A percentile compares a stretch with the other conserved stretches of the same genome.
Evolutionary conservation across 2,888 invertebrate species (phyloP).

Genomic region (Philereme vetulata): DNA sequence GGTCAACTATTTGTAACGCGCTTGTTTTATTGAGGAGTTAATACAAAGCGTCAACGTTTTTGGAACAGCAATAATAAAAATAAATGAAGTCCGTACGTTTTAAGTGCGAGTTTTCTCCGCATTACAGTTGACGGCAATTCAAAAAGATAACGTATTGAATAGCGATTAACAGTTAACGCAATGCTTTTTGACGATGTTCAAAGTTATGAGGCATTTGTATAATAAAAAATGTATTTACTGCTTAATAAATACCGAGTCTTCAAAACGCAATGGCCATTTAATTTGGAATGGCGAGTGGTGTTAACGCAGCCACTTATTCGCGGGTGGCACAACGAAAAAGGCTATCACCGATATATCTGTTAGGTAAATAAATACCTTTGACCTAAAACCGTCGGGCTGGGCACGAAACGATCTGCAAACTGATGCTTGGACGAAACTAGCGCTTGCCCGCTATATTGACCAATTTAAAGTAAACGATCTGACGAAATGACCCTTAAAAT

Average conservation of each 20-base stretch:
- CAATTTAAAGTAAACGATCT: conserved; percentile 44
- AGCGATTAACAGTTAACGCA: conserved; percentile 66
- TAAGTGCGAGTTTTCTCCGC: conserved; percentile 59
- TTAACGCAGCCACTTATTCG: conserved; percentile 53
- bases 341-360: conserved; percentile 58
- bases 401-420: conserved; percentile 57
- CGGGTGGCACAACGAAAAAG: conserved; percentile 57
- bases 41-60: conserved; percentile 48
- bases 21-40: conserved; percentile 22
- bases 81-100: conserved; percentile 51
- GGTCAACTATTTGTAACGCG: conserved; percentile 33
- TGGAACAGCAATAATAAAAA: conserved; percentile 58
- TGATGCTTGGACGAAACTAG: conserved; percentile 49
- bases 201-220: conserved; percentile 57
- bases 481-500: conserved; percentile 33
- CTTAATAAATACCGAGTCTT: conserved; percentile 62
- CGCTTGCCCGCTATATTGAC: conserved; percentile 43
- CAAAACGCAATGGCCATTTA: conserved; percentile 42
- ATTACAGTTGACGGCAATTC: conserved; percentile 58
- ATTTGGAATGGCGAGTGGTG: conserved; percentile 46
- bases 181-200: conserved; percentile 64
- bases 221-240: conserved; percentile 63
- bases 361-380: conserved; percentile 74
- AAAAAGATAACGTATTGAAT: conserved; percentile 69
- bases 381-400: conserved; percentile 65